phyloP scores from a whole-genome alignment of 2,113 vertebrate genomes.

The Paratilapia polleni region DNA sequence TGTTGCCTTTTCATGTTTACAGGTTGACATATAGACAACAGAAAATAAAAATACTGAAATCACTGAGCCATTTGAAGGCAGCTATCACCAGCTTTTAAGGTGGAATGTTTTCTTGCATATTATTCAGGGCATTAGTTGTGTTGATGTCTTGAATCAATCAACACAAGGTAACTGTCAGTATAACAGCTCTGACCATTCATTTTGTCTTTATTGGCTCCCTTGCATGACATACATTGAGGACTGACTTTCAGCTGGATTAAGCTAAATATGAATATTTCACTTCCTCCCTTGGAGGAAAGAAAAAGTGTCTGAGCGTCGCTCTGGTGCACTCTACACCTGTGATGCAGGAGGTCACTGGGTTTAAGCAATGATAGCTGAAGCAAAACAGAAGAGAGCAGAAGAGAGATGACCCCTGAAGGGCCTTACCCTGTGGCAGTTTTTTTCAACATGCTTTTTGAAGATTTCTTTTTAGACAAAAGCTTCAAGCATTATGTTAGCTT shows the following conservation, averaged over 20 bases:
- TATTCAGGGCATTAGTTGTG: not conserved
- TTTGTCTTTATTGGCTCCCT: not conserved
- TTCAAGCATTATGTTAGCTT: not conserved
- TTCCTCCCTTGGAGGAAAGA: not conserved
- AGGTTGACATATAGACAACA: not conserved
- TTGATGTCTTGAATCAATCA: not conserved
- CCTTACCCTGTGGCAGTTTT: not conserved
- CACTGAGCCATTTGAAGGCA: not conserved
- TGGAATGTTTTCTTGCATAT: not conserved
- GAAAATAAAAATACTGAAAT: not conserved
- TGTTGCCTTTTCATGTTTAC: not conserved
- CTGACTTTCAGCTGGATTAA: not conserved
- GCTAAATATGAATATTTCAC: not conserved
- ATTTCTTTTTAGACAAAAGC: not conserved
- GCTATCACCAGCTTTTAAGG: not conserved
- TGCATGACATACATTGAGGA: not conserved
- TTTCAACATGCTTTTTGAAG: no score
- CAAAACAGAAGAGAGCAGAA: no score
- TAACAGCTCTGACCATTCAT: fast-evolving
- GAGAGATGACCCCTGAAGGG: not conserved
- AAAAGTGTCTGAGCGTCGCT: fast-evolving
- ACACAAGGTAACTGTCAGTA: not conserved
- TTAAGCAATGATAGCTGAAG: not conserved
- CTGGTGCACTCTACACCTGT: not conserved
- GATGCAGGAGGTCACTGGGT: not conserved